phyloP scores from a whole-genome alignment of 2,797 vertebrate species.

The Gymnocypris eckloni region DNA sequence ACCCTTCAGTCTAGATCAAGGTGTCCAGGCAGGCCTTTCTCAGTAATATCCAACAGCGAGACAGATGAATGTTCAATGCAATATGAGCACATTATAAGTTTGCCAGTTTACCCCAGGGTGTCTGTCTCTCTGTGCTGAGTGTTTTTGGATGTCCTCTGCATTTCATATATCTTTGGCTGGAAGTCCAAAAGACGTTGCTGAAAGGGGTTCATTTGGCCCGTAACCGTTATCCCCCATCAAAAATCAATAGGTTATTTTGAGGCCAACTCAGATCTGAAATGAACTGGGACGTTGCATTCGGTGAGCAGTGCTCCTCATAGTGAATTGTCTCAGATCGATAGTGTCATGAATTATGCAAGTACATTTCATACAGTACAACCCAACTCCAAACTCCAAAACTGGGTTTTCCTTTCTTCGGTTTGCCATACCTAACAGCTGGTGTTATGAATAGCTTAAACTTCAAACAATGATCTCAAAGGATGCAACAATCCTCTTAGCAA shows the following conservation, averaged over 20 bases:
- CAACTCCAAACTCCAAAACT: constrained; percentile 54
- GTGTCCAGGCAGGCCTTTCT: constrained; percentile 38
- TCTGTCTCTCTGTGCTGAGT: constrained; percentile 40
- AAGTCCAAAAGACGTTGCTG: constrained; percentile 51
- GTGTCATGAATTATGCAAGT: constrained; percentile 66
- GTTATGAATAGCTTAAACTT: constrained; percentile 43
- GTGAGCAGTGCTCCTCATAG: constrained; percentile 57
- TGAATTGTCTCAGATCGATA: constrained; percentile 63
- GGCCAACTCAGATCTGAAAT: constrained; percentile 61
- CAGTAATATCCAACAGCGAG: constrained; percentile 40
- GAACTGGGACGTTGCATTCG: constrained; percentile 56
- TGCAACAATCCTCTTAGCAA: constrained; percentile 35
- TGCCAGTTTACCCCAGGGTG: constrained; percentile 45
- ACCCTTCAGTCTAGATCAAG: constrained; percentile 40
- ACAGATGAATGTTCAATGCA: constrained; percentile 50
- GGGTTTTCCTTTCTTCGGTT: constrained; percentile 35
- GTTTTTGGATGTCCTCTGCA: constrained; percentile 57
- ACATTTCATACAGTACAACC: constrained; percentile 59
- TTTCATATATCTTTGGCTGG: constrained; percentile 45
- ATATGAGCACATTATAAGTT: constrained; percentile 52
- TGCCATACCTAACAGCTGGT: constrained; percentile 39
- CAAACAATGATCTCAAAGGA: constrained; percentile 47
- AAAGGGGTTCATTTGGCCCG: constrained; percentile 59
- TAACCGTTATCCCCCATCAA: constrained; percentile 64
- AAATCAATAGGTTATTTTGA: constrained; percentile 68